Evolutionary conservation across 1,140 invertebrate species (phyloP), one percentile per base, ranked within the genome.

Genomic region (Notospermus geniculatus): DNA sequence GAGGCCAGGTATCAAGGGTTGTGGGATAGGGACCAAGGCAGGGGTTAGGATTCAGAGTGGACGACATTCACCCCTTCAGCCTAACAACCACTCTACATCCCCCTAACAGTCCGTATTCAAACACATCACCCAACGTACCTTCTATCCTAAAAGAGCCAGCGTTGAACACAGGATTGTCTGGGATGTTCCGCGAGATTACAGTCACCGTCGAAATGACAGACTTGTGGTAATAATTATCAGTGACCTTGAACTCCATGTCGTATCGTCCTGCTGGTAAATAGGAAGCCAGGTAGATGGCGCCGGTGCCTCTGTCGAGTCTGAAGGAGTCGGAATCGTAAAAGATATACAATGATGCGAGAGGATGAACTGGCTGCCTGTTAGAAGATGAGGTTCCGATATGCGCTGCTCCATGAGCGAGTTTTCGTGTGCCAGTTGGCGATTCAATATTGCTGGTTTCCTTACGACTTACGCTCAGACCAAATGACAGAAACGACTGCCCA

Each of bases 101-200:
- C 39, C 39, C 39, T n/a, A n/a, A 19, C 39, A 43, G 19, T 11
- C 11, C 19, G 39, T 13, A 43, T 13, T 43, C 11, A 43, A 13
- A 43, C 11, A 19, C 39, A 43, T 13, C 19, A 43, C 39, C 39
- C 43, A 28, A 62, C 56, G 56, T 62, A 81, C 81, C 95, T 4
- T 91, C 88, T 73, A 98, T 87, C 64, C 95, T 84, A 52, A 98
- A 88, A 0, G 95, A 97, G 7, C 95, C 95, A 0, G 95, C 96
- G 80, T 96, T 97, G 0, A 91, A 84, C 1, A 98, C 92, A 9
- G 95, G 94, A 68, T 97, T 94, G 74, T 96, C 91, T 1, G 93
- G 90, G 69, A 98, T 94, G 78, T 93, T 92, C 78, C 92, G 89
- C 0, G 98, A 91, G 1, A 88, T 92, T 0, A 97, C 92, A 0